Evolutionary conservation across 2,888 invertebrate species (phyloP).

Genomic region (Drepanosiphum platanoidis): DNA sequence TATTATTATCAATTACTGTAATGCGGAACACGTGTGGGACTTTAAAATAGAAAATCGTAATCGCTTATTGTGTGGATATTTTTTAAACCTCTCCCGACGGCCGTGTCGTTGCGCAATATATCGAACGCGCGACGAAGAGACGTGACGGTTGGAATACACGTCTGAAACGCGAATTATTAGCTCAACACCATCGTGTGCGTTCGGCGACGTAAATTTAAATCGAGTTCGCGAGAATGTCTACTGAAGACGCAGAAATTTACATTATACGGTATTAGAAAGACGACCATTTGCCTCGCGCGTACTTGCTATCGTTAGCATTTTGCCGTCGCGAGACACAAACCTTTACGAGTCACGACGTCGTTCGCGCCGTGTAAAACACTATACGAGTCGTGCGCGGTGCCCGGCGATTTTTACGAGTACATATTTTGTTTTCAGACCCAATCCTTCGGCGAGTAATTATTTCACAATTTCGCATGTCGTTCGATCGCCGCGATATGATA

Average conservation of each 20-base stretch:
- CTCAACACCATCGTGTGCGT: not conserved
- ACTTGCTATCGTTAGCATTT: not conserved
- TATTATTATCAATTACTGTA: too few relatives aligned
- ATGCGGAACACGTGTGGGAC: too few relatives aligned
- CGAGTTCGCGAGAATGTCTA: not conserved
- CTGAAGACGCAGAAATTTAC: not conserved
- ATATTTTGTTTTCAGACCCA: not conserved
- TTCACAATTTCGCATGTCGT: not conserved
- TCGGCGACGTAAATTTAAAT: not conserved
- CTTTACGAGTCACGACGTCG: not conserved
- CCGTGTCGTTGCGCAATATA: not conserved
- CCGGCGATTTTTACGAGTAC: not conserved
- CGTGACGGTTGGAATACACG: not conserved
- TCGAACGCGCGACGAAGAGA: not conserved
- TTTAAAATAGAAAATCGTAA: too few relatives aligned
- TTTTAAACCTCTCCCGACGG: too few relatives aligned
- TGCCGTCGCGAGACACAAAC: not conserved
- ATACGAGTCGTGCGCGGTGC: not conserved
- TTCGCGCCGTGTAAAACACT: not conserved
- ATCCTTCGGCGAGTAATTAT: not conserved
- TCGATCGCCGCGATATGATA: not conserved
- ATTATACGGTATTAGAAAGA: not conserved
- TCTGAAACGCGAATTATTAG: not conserved
- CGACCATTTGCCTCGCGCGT: not conserved
- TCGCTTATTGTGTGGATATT: too few relatives aligned